Percentiles rank a stretch among this genome's conserved stretches.
Evolutionary conservation across 2,113 vertebrate species (phyloP).

Genomic region (Pseudorectes ferrugineus): DNA sequence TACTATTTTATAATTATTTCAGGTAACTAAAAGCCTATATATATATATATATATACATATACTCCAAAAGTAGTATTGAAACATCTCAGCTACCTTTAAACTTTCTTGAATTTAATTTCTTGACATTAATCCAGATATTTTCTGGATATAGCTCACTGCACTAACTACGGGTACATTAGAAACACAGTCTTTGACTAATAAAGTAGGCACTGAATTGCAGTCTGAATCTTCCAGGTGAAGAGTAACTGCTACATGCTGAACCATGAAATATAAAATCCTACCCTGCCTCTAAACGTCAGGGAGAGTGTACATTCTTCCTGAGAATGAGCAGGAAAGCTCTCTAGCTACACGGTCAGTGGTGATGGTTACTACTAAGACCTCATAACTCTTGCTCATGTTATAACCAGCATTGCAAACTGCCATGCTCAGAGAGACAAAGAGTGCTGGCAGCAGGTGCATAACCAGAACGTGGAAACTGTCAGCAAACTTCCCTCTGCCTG

Average conservation of each 20-base stretch:
- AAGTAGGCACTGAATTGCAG: neutral
- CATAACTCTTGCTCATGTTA: neutral
- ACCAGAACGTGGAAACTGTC: fast-evolving
- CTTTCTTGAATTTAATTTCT: neutral
- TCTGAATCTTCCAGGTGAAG: neutral
- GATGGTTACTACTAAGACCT: neutral
- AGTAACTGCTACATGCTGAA: neutral
- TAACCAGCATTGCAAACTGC: neutral
- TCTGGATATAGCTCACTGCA: neutral
- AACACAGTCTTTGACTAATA: neutral
- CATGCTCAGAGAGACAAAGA: neutral
- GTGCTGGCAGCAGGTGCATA: neutral
- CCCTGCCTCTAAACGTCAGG: neutral
- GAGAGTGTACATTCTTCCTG: neutral
- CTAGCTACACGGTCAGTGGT: too few relatives aligned
- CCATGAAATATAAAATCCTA: neutral
- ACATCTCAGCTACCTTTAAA: neutral
- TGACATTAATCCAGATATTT: neutral
- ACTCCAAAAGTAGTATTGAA: neutral
- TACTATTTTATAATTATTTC: neutral
- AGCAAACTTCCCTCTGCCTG: neutral
- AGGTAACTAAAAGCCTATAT: neutral
- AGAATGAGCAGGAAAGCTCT: neutral
- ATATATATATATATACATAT: fast-evolving
- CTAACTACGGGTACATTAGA: neutral